Conservation (phyloP, 2,888 invertebrate genomes). For the Tenodera sinensis region DNA sequence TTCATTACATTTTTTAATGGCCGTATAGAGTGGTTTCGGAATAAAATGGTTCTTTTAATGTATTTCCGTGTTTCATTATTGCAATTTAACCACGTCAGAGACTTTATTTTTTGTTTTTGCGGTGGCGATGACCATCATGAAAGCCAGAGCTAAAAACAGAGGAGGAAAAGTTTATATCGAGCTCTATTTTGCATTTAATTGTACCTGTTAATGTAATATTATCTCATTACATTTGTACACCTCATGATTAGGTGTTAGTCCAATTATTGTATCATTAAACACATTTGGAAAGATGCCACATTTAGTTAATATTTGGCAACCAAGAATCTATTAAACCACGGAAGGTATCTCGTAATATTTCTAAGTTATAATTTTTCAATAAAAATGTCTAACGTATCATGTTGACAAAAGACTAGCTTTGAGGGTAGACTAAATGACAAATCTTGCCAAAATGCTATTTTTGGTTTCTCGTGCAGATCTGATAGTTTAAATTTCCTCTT, state of each 20-base stretch:
- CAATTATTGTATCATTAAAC: neutral
- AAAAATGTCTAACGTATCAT: no score
- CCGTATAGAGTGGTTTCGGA: neutral
- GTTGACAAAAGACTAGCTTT: no score
- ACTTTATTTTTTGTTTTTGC: neutral
- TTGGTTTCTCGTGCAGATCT: no score
- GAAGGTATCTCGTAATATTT: no score
- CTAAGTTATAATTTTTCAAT: no score
- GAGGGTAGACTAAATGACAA: no score
- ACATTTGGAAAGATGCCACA: neutral
- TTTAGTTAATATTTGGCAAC: neutral
- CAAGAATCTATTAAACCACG: neutral
- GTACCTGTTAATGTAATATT: neutral
- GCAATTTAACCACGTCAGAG: neutral
- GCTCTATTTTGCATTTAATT: neutral
- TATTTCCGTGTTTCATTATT: neutral
- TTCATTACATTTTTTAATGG: neutral
- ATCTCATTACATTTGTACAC: neutral
- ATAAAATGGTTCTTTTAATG: neutral
- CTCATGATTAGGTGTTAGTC: neutral
- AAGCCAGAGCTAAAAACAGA: neutral
- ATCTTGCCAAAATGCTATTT: no score
- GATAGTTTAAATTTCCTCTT: no score
- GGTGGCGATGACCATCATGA: neutral
- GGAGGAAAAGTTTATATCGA: neutral